These are phyloP conservation scores for Spilogale gracilis DNA, from an alignment of 2,113 vertebrate species.

Conservation along the genomic window DNA sequence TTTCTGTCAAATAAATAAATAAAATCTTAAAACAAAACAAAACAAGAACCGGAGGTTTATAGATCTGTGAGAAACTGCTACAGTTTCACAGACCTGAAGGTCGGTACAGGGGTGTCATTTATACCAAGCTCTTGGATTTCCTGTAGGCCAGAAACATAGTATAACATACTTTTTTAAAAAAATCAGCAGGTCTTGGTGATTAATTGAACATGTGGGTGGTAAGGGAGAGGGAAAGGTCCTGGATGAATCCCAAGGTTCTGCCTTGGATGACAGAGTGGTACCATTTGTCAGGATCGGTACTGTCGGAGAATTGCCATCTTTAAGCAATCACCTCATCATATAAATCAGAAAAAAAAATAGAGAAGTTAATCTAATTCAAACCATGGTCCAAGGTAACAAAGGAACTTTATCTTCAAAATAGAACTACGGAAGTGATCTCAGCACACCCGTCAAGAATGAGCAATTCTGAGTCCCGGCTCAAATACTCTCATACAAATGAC, in stretches of 20 bases:
- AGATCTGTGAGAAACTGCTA: background rate
- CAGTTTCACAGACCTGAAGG: background rate
- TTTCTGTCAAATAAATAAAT: too few species aligned
- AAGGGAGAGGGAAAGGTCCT: background rate
- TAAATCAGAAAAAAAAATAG: slow-evolving; percentile 61
- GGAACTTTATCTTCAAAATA: slow-evolving; percentile 67
- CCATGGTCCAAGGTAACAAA: slow-evolving; percentile 69
- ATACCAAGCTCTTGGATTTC: slow-evolving; percentile 22
- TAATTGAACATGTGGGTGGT: slow-evolving; percentile 58
- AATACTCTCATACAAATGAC: slow-evolving; percentile 24
- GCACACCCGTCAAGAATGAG: background rate
- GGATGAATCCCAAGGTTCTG: slow-evolving; percentile 36
- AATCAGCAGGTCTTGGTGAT: slow-evolving; percentile 49
- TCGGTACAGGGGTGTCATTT: background rate
- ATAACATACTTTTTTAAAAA: background rate
- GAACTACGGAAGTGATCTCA: slow-evolving; percentile 54
- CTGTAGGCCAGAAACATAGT: slow-evolving; percentile 41
- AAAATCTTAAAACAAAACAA: background rate
- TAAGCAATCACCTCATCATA: slow-evolving; percentile 70
- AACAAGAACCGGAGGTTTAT: background rate
- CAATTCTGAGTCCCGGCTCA: background rate
- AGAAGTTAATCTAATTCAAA: slow-evolving; percentile 73
- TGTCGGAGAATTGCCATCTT: slow-evolving; percentile 60
- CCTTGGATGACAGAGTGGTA: background rate
- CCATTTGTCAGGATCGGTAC: slow-evolving; percentile 53